A percentile compares a stretch with the other conserved stretches of the same genome.
These are phyloP conservation scores for Oenanthe oenanthe DNA, from an alignment of 2,113 vertebrate genomes.

Conservation along the genomic window DNA sequence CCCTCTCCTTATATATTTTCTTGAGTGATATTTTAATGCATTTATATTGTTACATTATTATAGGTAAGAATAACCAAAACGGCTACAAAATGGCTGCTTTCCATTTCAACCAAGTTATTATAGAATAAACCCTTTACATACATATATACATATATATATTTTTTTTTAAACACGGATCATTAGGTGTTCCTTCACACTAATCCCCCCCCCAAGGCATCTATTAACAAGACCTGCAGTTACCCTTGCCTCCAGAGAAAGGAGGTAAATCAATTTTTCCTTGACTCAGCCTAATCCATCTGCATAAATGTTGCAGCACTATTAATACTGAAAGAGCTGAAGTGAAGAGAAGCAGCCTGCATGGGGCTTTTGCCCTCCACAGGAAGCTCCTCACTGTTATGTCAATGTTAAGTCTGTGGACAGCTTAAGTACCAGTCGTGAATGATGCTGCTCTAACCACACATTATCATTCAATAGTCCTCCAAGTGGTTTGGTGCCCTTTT, in stretches of 20 bases:
- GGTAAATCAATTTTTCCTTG: not conserved
- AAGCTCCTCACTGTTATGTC: not conserved
- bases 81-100: not conserved
- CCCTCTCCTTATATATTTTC: too few relatives aligned
- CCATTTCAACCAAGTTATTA: not conserved
- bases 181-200: not conserved
- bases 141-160: not conserved
- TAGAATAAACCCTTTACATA: not conserved
- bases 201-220: not conserved
- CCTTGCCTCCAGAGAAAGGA: not conserved
- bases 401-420: not conserved
- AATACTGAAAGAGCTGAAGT: not conserved
- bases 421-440: not conserved
- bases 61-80: not conserved
- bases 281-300: not conserved
- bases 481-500: not conserved
- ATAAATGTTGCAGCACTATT: not conserved
- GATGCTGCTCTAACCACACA: not conserved
- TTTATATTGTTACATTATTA: not conserved
- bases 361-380: not conserved
- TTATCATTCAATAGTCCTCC: not conserved
- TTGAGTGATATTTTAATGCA: not conserved
- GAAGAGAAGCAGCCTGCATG: not conserved
- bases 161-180: not conserved
- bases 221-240: not conserved